Conservation (phyloP, 2,888 invertebrate species). For the Marasmarcha lunaedactyla region DNA sequence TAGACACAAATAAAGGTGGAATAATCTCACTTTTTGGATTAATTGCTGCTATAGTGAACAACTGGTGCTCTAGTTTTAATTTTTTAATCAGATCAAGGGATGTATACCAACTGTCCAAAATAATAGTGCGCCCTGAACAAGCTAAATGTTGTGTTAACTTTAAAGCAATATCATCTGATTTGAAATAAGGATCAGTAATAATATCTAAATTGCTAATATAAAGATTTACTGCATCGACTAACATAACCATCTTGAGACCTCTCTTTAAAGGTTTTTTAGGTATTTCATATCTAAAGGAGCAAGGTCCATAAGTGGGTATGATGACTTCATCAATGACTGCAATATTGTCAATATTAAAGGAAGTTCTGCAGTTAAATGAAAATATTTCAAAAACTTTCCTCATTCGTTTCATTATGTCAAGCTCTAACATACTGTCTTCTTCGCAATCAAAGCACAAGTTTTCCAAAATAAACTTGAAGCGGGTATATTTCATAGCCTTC, state of each 20-base stretch:
- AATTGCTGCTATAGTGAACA: constrained; percentile 40
- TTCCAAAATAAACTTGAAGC: constrained; percentile 47
- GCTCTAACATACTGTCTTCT: constrained; percentile 30
- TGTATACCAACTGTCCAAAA: constrained; percentile 53
- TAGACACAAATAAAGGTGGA: constrained; percentile 43
- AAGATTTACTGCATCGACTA: constrained; percentile 50
- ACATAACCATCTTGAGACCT: constrained; percentile 49
- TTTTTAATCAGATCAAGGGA: constrained; percentile 32
- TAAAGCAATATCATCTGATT: constrained; percentile 36
- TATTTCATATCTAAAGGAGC: constrained; percentile 52
- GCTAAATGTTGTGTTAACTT: constrained; percentile 46
- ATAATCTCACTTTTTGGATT: constrained; percentile 38
- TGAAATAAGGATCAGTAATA: constrained; percentile 44
- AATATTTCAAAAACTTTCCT: constrained; percentile 58
- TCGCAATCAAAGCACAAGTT: constrained; percentile 44
- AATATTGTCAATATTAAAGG: constrained; percentile 34
- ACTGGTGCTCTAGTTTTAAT: constrained; percentile 33
- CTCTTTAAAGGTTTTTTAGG: constrained; percentile 39
- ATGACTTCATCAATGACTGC: constrained; percentile 55
- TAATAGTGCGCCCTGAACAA: constrained; percentile 36
- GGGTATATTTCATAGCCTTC: constrained; percentile 40
- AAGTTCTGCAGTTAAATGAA: constrained; percentile 49
- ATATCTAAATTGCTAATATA: constrained; percentile 55
- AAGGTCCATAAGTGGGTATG: constrained; percentile 50
- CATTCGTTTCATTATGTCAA: constrained; percentile 48